phyloP scores from a whole-genome alignment of 1,140 invertebrate genomes.

The Pararge aegeria region DNA sequence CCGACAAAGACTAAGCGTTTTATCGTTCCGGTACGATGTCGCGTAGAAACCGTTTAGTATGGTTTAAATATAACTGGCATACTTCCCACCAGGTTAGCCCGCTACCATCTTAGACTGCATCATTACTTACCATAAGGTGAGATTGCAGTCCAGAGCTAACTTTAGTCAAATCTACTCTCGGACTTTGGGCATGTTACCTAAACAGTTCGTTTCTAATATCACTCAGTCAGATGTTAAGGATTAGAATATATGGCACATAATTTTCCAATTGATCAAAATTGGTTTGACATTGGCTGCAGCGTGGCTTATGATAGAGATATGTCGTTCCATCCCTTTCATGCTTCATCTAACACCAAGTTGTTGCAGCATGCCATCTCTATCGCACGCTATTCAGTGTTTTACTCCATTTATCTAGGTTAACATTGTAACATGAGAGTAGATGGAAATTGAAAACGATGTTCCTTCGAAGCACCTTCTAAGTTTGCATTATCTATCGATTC shows the following conservation, averaged over 20 bases:
- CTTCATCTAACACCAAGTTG: neutral
- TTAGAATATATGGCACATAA: constrained; percentile 34
- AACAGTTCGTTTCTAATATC: too few relatives aligned
- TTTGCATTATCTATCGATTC: constrained; percentile 28
- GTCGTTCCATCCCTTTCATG: neutral
- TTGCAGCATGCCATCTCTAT: neutral
- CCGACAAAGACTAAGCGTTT: too few relatives aligned
- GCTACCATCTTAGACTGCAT: too few relatives aligned
- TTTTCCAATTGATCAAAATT: constrained; percentile 47
- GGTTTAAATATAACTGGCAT: too few relatives aligned
- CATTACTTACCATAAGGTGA: too few relatives aligned
- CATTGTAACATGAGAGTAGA: constrained; percentile 26
- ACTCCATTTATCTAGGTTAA: constrained; percentile 36
- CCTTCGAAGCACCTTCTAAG: constrained; percentile 22
- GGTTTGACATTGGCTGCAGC: constrained; percentile 38
- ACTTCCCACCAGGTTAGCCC: too few relatives aligned
- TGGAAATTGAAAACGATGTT: constrained; percentile 34
- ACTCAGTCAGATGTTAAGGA: constrained; percentile 24
- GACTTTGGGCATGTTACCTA: too few relatives aligned
- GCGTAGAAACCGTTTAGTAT: too few relatives aligned
- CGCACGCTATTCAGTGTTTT: constrained; percentile 16
- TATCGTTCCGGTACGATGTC: too few relatives aligned
- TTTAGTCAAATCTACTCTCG: too few relatives aligned
- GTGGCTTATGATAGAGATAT: constrained; percentile 14
- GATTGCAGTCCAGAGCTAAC: too few relatives aligned